These are phyloP conservation scores for Dasyornis broadbenti DNA, from an alignment of 2,113 vertebrate genomes.

Conservation along the genomic window DNA sequence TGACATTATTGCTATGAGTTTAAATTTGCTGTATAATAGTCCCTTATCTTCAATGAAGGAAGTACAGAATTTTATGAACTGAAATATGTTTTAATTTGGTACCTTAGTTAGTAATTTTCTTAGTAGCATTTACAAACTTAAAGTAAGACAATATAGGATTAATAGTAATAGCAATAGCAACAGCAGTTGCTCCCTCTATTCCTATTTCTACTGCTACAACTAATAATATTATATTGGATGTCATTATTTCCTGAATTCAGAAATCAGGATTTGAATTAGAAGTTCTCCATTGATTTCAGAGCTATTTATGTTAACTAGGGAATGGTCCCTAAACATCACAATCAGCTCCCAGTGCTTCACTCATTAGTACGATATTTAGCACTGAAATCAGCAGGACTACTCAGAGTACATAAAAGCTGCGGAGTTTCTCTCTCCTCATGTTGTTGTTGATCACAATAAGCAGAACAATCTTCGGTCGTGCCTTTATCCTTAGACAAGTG, in stretches of 20 bases:
- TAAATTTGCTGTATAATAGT: background rate
- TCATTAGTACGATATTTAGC: background rate
- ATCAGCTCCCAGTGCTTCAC: background rate
- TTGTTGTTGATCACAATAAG: background rate
- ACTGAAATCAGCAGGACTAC: background rate
- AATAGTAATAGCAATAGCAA: background rate
- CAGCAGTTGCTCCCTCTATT: background rate
- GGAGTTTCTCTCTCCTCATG: background rate
- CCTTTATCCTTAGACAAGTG: background rate
- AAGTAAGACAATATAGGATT: background rate
- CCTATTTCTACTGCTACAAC: background rate
- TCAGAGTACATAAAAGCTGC: background rate
- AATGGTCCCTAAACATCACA: background rate
- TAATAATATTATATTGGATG: background rate
- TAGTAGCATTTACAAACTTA: background rate
- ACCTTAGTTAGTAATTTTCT: background rate
- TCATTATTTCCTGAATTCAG: background rate
- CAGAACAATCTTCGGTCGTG: background rate
- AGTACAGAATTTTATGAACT: background rate
- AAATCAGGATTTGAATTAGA: background rate
- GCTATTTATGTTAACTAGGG: background rate
- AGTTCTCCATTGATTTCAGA: background rate
- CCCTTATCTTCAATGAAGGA: background rate
- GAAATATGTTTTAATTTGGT: background rate
- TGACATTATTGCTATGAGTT: background rate